phyloP scores from a whole-genome alignment of 2,113 vertebrate genomes.

The Alligator sinensis region DNA sequence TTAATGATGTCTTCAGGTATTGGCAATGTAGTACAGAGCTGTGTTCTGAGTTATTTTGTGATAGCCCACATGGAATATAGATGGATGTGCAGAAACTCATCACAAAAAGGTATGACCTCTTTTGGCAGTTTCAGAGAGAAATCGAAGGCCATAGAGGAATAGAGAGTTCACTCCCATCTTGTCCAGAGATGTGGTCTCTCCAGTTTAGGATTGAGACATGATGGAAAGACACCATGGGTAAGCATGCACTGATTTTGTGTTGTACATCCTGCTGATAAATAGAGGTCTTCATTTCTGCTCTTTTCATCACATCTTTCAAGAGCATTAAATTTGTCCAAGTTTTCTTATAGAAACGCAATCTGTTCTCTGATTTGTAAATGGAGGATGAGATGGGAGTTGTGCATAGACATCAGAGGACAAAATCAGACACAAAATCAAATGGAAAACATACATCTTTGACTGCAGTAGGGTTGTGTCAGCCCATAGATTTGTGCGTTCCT shows the following conservation, averaged over 20 bases:
- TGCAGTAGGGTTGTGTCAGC: background rate
- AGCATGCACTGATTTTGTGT: background rate
- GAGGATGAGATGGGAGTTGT: fast-evolving
- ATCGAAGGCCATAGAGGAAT: background rate
- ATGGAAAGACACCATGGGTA: background rate
- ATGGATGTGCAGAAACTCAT: background rate
- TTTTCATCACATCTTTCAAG: background rate
- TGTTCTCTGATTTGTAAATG: fast-evolving
- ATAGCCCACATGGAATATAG: background rate
- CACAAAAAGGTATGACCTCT: background rate
- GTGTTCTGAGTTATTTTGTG: too few relatives aligned
- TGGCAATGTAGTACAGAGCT: background rate
- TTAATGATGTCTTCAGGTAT: background rate
- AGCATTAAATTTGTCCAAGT: fast-evolving
- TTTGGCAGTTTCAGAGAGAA: background rate
- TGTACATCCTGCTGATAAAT: background rate
- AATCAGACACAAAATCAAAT: background rate
- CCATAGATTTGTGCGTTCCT: fast-evolving
- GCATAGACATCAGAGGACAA: background rate
- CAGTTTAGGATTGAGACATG: background rate
- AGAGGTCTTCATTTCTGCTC: background rate
- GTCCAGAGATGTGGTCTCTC: background rate
- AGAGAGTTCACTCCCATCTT: background rate
- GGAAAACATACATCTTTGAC: background rate
- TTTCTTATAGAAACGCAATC: background rate